Conservation (phyloP, 23 tunicate species). For the Halocynthia aurantium region DNA sequence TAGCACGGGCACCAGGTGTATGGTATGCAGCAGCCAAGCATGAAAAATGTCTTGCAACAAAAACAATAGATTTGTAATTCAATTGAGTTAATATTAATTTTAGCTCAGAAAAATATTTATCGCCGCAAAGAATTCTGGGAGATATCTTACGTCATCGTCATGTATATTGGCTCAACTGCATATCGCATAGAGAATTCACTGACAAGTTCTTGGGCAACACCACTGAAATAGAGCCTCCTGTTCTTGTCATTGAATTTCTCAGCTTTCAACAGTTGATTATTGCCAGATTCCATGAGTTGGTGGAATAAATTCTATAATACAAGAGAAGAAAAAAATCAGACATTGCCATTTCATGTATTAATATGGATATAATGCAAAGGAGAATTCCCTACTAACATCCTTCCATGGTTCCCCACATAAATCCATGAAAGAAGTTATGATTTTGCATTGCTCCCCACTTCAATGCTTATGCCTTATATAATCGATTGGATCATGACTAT, state of each 20-base stretch:
- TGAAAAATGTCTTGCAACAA: constrained; percentile 48
- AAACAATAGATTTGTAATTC: not conserved
- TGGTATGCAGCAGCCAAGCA: constrained; percentile 86
- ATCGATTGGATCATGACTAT: too few species aligned
- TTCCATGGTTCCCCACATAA: too few species aligned
- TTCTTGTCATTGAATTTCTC: constrained; percentile 20
- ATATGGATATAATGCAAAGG: too few species aligned
- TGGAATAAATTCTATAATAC: constrained; percentile 49
- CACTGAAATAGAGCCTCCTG: constrained; percentile 74
- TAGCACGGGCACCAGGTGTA: constrained; percentile 73
- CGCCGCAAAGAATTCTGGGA: not conserved
- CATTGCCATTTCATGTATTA: too few species aligned
- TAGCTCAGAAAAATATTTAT: not conserved
- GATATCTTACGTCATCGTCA: constrained; percentile 66
- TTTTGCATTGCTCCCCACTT: too few species aligned
- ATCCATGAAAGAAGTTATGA: too few species aligned
- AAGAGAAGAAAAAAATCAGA: too few species aligned
- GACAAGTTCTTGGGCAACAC: constrained; percentile 60
- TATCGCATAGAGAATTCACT: constrained; percentile 89
- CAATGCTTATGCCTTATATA: too few species aligned
- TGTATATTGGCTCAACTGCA: constrained; percentile 88
- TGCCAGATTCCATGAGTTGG: constrained; percentile 40
- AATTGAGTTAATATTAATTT: not conserved
- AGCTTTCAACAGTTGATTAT: constrained; percentile 44
- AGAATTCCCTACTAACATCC: too few species aligned